Evolutionary conservation across 1,140 invertebrate genomes (phyloP).

Genomic region (Calephelis nemesis): DNA sequence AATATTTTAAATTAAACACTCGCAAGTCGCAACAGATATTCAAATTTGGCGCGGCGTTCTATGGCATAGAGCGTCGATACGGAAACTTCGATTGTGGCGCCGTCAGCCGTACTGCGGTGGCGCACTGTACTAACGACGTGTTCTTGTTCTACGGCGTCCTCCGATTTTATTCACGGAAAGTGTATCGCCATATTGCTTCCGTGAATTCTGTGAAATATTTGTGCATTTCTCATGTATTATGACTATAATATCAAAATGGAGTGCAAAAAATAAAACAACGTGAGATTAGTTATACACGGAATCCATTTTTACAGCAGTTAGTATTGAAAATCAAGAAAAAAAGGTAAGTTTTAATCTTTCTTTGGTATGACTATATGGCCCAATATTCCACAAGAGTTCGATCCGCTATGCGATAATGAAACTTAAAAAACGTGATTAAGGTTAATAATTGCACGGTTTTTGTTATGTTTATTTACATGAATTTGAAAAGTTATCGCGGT

Average conservation of each 20-base stretch:
- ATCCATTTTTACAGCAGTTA: conserved; percentile 56
- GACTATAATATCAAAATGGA: conserved; percentile 73
- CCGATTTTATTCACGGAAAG: conserved; percentile 77
- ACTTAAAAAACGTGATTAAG: conserved; percentile 80
- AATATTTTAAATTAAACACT: background rate
- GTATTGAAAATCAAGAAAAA: conserved; percentile 53
- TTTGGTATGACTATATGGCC: conserved; percentile 79
- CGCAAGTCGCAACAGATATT: conserved; percentile 8
- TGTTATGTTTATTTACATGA: conserved; percentile 79
- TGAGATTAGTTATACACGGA: conserved; percentile 38
- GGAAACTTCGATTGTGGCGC: conserved; percentile 57
- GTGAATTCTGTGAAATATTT: conserved; percentile 75
- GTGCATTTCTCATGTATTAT: conserved; percentile 73
- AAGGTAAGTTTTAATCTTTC: conserved; percentile 78
- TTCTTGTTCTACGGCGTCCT: conserved; percentile 78
- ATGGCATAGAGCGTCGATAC: conserved; percentile 56
- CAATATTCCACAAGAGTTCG: conserved; percentile 80
- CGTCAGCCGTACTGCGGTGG: conserved; percentile 45
- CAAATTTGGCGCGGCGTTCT: conserved; percentile 31
- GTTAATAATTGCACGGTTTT: conserved; percentile 80
- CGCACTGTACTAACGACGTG: conserved; percentile 75
- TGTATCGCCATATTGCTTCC: conserved; percentile 79
- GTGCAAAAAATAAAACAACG: conserved; percentile 64
- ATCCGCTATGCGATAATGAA: conserved; percentile 80
- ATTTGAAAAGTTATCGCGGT: conserved; percentile 78